phyloP scores from a whole-genome alignment of 2,888 invertebrate genomes.

The Euzophera pinguis region DNA sequence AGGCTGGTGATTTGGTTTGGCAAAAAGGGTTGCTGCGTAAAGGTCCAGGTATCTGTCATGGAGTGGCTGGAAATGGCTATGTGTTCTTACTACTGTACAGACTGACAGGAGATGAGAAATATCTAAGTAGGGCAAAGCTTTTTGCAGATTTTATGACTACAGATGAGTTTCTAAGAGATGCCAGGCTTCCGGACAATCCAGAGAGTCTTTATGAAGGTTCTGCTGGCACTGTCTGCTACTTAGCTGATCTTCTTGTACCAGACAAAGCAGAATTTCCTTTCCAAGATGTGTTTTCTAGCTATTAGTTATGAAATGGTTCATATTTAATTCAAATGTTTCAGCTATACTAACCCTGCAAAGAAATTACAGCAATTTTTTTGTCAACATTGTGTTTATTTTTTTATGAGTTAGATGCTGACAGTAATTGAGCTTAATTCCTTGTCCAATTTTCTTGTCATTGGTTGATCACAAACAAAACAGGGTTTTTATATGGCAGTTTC shows the following conservation, averaged over 20 bases:
- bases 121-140: constrained; percentile 85
- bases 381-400: constrained; percentile 21
- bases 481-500: constrained; percentile 19
- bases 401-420: constrained; percentile 42
- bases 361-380: constrained; percentile 15
- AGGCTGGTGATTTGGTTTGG: constrained; percentile 90
- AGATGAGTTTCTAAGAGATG: constrained; percentile 82
- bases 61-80: constrained; percentile 91
- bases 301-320: constrained; percentile 23
- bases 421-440: constrained; percentile 35
- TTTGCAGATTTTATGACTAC: constrained; percentile 88
- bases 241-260: constrained; percentile 87
- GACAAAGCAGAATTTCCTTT: constrained; percentile 90
- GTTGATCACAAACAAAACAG: constrained; percentile 24
- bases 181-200: constrained; percentile 89
- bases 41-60: constrained; percentile 95
- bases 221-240: constrained; percentile 91
- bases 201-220: constrained; percentile 92
- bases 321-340: constrained; percentile 30
- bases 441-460: constrained; percentile 44
- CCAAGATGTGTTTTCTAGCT: constrained; percentile 83
- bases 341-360: constrained; percentile 14
- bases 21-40: constrained; percentile 89
- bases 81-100: constrained; percentile 88
- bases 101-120: constrained; percentile 84